phyloP scores from a whole-genome alignment of 2,888 invertebrate species.

The Mongoloraphidia duomilia region DNA sequence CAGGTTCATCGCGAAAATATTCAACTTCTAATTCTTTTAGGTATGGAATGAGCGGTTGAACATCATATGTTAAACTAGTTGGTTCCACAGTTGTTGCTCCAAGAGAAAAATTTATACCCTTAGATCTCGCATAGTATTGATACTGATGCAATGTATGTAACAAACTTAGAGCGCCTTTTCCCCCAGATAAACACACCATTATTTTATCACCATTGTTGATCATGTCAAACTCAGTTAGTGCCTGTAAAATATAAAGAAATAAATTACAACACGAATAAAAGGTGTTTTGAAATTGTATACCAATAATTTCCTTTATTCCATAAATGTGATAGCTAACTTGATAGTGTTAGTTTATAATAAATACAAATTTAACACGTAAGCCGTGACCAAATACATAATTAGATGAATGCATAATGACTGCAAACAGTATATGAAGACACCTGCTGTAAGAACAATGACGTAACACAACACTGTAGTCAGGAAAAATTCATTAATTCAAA shows the following conservation, averaged over 20 bases:
- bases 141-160: conserved; percentile 75
- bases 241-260: conserved; percentile 31
- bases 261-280: neutral
- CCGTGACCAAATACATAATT: too few relatives aligned
- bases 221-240: conserved; percentile 72
- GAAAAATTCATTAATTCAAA: too few relatives aligned
- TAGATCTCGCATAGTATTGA: conserved; percentile 58
- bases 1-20: conserved; percentile 41
- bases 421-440: too few relatives aligned
- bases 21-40: conserved; percentile 39
- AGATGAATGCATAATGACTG: too few relatives aligned
- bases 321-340: too few relatives aligned
- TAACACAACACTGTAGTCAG: too few relatives aligned
- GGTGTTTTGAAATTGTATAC: neutral
- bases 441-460: too few relatives aligned
- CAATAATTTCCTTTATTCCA: too few relatives aligned
- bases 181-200: conserved; percentile 72
- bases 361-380: too few relatives aligned
- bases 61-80: conserved; percentile 41
- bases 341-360: too few relatives aligned
- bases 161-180: conserved; percentile 69
- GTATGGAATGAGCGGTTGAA: conserved; percentile 41
- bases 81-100: conserved; percentile 67
- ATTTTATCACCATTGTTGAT: conserved; percentile 68
- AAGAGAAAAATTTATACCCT: conserved; percentile 59